A percentile compares a stretch with the other conserved stretches of the same genome.
phyloP scores from a whole-genome alignment of 1,140 invertebrate species.

The Callitettix versicolor region DNA sequence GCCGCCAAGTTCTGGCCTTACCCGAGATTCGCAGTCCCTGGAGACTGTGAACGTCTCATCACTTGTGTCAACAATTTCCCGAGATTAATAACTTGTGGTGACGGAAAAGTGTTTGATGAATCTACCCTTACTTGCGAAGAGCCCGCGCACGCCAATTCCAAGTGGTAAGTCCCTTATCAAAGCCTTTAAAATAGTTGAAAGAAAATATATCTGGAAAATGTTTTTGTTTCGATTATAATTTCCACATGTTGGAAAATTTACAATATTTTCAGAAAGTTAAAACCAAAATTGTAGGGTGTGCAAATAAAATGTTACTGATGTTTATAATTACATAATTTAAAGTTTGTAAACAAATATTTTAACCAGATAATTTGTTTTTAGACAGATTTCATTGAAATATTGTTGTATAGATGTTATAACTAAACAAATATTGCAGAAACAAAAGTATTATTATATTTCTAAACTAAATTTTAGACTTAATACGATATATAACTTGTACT shows the following conservation, averaged over 20 bases:
- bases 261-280: too few relatives aligned
- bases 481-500: too few relatives aligned
- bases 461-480: too few relatives aligned
- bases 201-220: background rate
- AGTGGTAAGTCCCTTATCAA: constrained; percentile 4
- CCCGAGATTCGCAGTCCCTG: constrained; percentile 73
- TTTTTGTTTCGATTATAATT: background rate
- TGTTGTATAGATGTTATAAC: too few relatives aligned
- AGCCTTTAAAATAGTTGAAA: background rate
- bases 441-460: too few relatives aligned
- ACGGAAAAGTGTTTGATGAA: constrained; percentile 76
- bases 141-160: constrained; percentile 44
- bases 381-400: too few relatives aligned
- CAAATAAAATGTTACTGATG: too few relatives aligned
- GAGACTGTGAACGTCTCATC: constrained; percentile 72
- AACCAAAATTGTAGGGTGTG: too few relatives aligned
- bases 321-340: too few relatives aligned
- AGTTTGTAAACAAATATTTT: too few relatives aligned
- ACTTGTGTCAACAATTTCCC: constrained; percentile 81
- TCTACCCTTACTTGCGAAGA: constrained; percentile 72
- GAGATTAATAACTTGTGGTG: constrained; percentile 72
- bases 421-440: too few relatives aligned
- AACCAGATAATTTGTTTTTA: too few relatives aligned
- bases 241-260: background rate
- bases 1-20: constrained; percentile 82